Conservation (phyloP, 2,888 invertebrate species). For the Drosophila setosimentum region DNA sequence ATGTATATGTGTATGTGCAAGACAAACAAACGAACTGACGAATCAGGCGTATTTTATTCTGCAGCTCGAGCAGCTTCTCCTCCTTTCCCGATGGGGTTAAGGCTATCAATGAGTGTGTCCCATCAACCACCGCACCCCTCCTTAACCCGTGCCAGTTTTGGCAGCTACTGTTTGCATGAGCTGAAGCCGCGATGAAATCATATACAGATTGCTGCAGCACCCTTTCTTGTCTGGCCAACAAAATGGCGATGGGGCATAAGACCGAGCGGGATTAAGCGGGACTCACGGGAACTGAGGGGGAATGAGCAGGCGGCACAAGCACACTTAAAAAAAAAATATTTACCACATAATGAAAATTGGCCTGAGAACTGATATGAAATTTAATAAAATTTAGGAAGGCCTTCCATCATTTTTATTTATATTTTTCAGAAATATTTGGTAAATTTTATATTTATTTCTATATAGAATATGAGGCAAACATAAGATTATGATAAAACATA, state of each 20-base stretch:
- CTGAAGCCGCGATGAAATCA: conserved; percentile 25
- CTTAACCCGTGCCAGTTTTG: conserved; percentile 3
- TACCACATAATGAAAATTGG: neutral
- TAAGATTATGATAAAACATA: neutral
- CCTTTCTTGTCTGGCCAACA: conserved; percentile 29
- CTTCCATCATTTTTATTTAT: neutral
- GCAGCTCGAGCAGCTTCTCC: conserved; percentile 26
- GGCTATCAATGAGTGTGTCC: conserved; percentile 45
- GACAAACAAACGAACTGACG: conserved; percentile 41
- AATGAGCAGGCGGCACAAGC: neutral
- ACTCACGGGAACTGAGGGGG: neutral
- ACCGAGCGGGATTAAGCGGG: neutral
- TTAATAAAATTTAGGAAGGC: neutral
- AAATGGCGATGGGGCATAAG: conserved; percentile 39
- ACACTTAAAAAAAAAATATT: neutral
- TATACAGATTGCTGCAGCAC: conserved; percentile 16
- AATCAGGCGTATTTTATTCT: conserved; percentile 52
- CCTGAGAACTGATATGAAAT: neutral
- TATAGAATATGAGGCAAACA: neutral
- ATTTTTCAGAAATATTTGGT: neutral
- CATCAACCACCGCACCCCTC: neutral
- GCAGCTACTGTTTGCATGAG: conserved; percentile 47
- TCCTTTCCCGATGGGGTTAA: conserved; percentile 1
- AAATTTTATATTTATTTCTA: neutral
- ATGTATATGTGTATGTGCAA: conserved; percentile 58